Base-by-base conservation (phyloP, 2,888 invertebrate genomes). In the Lasioglossum calceatum region DNA sequence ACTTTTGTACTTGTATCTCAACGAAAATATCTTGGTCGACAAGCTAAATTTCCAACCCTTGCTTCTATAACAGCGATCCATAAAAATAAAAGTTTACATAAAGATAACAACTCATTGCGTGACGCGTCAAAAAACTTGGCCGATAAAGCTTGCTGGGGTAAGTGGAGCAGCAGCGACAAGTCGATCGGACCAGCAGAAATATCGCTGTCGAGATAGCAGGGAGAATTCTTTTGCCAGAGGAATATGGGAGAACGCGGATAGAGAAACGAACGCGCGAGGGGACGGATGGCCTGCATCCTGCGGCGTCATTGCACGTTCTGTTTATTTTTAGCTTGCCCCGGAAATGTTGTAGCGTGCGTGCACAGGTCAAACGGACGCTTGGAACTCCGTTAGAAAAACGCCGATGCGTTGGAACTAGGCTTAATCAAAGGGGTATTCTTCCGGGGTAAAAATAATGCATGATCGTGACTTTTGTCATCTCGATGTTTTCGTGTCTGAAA, bases 251-350 rank as follows among this genome's bases (percentile, higher is more conserved):
- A 77, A 50, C 27, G 32, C 16, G 54, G 36, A 36, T 47, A 42
- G 16, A 54, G 64, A 79, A 81, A 79, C 47, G 39, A 81, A 73
- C 47, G 27, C 58, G 23, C 23, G 19, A 47, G 47, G 58, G 54
- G 44, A 82, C 72, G 76, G 67, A 70, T 73, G 50, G 42, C 32
- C 27, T 61, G 54, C 19, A 77, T 79, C 75, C 80, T 82, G 67
- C 58, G 67, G 64, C 71, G 50, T 19, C 36, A 32, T 73, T 79
- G 58, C 39, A 77, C 64, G 64, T 78, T 73, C 72, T 72, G 78
- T 47, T 82, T 83, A 86, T 86, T 86, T 86, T 83, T 79, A 81
- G 76, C 77, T 27, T 27, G 47, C 19, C 44, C 50, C 67, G 72
- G 64, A 77, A 72, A 72, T 73, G 36, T 61, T 64, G 72, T 54